Evolutionary conservation across 2,113 vertebrate genomes (phyloP).

Genomic region (Acrocephalus kingi): DNA sequence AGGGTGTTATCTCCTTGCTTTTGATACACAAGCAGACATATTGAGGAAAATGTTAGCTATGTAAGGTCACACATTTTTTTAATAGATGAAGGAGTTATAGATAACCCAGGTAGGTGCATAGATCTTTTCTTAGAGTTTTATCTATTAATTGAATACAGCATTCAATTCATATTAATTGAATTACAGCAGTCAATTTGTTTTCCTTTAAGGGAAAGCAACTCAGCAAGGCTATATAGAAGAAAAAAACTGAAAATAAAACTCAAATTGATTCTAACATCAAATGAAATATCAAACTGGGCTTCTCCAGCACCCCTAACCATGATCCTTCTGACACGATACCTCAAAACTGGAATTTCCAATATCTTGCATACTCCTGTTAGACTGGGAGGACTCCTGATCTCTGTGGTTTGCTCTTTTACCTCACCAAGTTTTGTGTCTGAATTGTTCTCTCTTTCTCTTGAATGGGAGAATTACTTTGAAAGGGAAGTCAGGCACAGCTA

Average conservation of each 20-base stretch:
- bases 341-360: not conserved
- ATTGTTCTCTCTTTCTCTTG: not conserved
- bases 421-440: not conserved
- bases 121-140: not conserved
- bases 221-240: not conserved
- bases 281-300: not conserved
- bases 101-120: not conserved
- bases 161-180: too few species aligned
- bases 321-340: not conserved
- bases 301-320: not conserved
- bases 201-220: not conserved
- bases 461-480: not conserved
- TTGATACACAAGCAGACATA: not conserved
- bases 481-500: not conserved
- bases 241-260: not conserved
- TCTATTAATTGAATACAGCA: not conserved
- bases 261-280: not conserved
- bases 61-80: not conserved
- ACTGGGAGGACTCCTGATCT: not conserved
- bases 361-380: not conserved
- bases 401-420: not conserved
- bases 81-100: not conserved
- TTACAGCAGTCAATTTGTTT: not conserved
- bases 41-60: not conserved
- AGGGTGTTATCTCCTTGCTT: not conserved